These are phyloP conservation scores for Gila robusta DNA, from an alignment of 2,797 vertebrate genomes.

Conservation along the genomic window DNA sequence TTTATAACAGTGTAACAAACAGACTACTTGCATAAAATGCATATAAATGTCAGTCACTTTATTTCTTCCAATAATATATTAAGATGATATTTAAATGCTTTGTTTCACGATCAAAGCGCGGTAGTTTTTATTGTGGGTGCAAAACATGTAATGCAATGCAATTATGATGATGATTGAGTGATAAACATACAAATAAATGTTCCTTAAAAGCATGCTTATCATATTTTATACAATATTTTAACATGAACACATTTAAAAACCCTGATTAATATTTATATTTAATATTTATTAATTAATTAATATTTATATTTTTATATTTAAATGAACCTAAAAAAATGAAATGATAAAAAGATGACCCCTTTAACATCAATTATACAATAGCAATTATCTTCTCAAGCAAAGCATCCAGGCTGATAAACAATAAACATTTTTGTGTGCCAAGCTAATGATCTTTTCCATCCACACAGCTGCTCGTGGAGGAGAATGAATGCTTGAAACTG, in stretches of 20 bases:
- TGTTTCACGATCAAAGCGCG: too few species aligned
- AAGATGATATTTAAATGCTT: too few species aligned
- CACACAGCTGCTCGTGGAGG: conserved; percentile 86
- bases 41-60: background rate
- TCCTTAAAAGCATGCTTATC: too few species aligned
- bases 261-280: background rate
- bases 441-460: conserved; percentile 19
- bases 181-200: too few species aligned
- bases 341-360: background rate
- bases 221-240: too few species aligned
- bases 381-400: background rate
- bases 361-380: background rate
- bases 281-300: too few species aligned
- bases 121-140: too few species aligned
- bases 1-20: background rate
- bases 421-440: conserved; percentile 5
- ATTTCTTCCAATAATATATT: too few species aligned
- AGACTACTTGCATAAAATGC: background rate
- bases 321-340: background rate
- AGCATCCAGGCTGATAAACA: background rate
- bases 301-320: background rate
- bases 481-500: conserved; percentile 94
- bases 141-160: too few species aligned
- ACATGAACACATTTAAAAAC: too few species aligned
- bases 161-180: too few species aligned